phyloP scores from a whole-genome alignment of 2,797 vertebrate genomes.

The Salmo trutta region DNA sequence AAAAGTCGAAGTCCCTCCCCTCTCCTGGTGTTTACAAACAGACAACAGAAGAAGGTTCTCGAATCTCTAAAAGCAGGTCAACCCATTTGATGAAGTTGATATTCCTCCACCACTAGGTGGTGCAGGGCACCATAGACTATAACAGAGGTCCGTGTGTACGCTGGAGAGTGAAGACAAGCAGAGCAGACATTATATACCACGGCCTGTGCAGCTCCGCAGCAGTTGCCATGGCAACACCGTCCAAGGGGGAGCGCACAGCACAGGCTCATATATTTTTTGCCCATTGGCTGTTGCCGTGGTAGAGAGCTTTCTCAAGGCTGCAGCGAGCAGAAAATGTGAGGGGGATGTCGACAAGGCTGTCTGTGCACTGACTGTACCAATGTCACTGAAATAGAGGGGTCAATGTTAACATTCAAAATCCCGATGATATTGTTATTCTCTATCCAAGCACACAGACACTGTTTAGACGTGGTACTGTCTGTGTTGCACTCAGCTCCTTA shows the following conservation, averaged over 20 bases:
- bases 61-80: slow-evolving; percentile 73
- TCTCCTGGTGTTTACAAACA: slow-evolving; percentile 52
- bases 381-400: slow-evolving; percentile 14
- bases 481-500: neutral
- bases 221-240: slow-evolving; percentile 74
- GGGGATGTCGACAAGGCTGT: slow-evolving; percentile 42
- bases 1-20: neutral
- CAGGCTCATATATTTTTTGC: slow-evolving; percentile 24
- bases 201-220: slow-evolving; percentile 43
- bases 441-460: slow-evolving; percentile 29
- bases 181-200: slow-evolving; percentile 50
- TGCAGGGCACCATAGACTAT: slow-evolving; percentile 26
- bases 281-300: too few relatives aligned
- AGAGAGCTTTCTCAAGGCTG: slow-evolving; percentile 38
- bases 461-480: slow-evolving; percentile 16
- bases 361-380: neutral
- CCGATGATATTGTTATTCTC: neutral
- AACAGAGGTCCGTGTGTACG: neutral
- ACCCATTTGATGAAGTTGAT: slow-evolving; percentile 7
- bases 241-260: slow-evolving; percentile 45
- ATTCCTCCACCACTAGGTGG: slow-evolving; percentile 66
- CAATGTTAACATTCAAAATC: neutral
- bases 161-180: slow-evolving; percentile 13
- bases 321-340: slow-evolving; percentile 64
- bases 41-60: slow-evolving; percentile 62